A percentile compares a stretch with the other conserved stretches of the same genome.
Conservation (phyloP, 2,797 vertebrate species). For the Melanotaenia nigrans region DNA sequence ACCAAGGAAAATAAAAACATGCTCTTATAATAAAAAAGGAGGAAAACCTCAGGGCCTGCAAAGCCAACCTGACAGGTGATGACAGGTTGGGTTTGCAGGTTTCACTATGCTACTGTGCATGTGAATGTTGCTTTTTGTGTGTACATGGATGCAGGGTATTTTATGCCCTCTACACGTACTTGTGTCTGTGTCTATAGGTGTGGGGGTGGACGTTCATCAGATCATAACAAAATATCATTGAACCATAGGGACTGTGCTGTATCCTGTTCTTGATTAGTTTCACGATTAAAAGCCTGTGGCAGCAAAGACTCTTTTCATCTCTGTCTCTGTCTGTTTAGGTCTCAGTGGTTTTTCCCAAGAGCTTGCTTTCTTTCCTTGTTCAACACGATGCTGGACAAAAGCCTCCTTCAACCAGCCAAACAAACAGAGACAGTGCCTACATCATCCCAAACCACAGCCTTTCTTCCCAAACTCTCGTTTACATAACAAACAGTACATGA, state of each 20-base stretch:
- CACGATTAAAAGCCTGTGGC: slow-evolving; percentile 60
- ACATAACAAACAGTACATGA: slow-evolving; percentile 16
- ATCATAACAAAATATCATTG: slow-evolving; percentile 29
- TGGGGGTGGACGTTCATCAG: not conserved
- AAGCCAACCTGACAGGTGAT: slow-evolving; percentile 31
- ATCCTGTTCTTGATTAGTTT: slow-evolving; percentile 53
- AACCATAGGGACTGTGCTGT: slow-evolving; percentile 24
- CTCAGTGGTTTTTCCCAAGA: slow-evolving; percentile 41
- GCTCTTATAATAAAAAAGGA: slow-evolving; percentile 40
- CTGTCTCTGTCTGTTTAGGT: slow-evolving; percentile 45
- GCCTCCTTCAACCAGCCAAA: slow-evolving; percentile 33
- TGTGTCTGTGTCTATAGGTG: slow-evolving; percentile 15
- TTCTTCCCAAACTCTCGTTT: slow-evolving; percentile 27
- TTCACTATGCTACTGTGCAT: slow-evolving; percentile 8
- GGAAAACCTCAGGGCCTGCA: slow-evolving; percentile 26
- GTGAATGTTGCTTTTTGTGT: slow-evolving; percentile 15
- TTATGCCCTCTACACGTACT: slow-evolving; percentile 13
- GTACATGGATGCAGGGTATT: not conserved
- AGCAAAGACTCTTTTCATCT: slow-evolving; percentile 59
- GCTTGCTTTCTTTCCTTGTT: slow-evolving; percentile 28
- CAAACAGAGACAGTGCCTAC: not conserved
- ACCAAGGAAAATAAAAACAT: slow-evolving; percentile 35
- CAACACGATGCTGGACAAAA: slow-evolving; percentile 53
- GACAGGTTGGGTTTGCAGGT: slow-evolving; percentile 47
- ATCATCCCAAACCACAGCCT: slow-evolving; percentile 16